Percentiles rank a stretch among this genome's conserved stretches.
Conservation (phyloP, 1,140 invertebrate genomes). For the Chironomus striatipennis region DNA sequence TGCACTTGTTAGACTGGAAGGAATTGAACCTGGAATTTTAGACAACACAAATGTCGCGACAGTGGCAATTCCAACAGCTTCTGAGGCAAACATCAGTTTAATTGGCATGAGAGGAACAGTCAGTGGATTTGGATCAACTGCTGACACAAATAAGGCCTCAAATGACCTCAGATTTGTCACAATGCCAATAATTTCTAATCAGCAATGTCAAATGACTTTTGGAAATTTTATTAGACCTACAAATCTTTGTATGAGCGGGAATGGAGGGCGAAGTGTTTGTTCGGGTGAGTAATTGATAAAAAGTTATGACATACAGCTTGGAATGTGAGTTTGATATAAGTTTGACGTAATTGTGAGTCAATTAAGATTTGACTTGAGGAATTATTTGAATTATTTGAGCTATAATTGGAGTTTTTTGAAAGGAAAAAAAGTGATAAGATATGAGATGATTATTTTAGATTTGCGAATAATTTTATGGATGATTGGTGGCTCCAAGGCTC, state of each 20-base stretch:
- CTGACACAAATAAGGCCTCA: not conserved
- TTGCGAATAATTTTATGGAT: too few species aligned
- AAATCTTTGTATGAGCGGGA: not conserved
- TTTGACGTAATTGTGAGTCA: too few species aligned
- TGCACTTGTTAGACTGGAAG: constrained; percentile 33
- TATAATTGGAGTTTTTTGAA: too few species aligned
- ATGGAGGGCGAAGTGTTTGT: not conserved
- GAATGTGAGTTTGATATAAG: too few species aligned
- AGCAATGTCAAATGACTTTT: not conserved
- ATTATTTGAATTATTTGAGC: not conserved
- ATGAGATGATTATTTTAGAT: not conserved
- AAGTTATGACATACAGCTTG: too few species aligned
- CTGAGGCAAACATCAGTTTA: not conserved
- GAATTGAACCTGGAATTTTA: constrained; percentile 24
- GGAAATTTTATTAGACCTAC: not conserved
- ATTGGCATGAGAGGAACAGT: not conserved
- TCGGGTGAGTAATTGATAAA: not conserved
- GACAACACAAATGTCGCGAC: not conserved
- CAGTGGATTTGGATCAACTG: not conserved
- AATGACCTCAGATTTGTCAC: not conserved
- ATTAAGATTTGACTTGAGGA: not conserved
- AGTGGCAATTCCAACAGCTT: not conserved
- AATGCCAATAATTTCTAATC: not conserved
- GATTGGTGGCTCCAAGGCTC: too few species aligned
- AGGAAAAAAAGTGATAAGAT: too few species aligned